phyloP scores from a whole-genome alignment of 64 coral and sea anemone species.

The Astreopora myriophthalma region DNA sequence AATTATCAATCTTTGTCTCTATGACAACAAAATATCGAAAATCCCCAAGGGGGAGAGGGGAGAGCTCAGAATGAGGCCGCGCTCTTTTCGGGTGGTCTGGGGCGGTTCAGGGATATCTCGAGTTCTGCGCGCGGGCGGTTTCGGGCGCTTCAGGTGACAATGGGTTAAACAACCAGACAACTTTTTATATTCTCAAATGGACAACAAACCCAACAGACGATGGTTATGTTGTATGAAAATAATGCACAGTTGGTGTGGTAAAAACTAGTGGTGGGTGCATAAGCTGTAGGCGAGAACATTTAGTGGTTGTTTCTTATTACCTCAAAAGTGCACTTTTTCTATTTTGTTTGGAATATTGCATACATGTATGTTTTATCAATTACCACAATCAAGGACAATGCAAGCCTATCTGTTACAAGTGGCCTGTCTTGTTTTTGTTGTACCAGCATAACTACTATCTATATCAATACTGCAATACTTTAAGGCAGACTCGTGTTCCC shows the following conservation, averaged over 20 bases:
- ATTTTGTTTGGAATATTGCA: background rate
- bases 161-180: background rate
- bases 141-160: too few species aligned
- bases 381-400: background rate
- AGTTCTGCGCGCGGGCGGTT: too few species aligned
- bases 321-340: conserved; percentile 20
- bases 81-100: too few species aligned
- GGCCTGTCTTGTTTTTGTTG: conserved; percentile 3
- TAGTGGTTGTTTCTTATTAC: background rate
- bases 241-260: background rate
- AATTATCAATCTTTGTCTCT: too few species aligned
- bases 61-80: too few species aligned
- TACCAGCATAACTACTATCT: conserved; percentile 1
- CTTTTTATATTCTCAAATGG: conserved; percentile 1
- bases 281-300: conserved; percentile 9
- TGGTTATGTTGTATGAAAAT: too few species aligned
- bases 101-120: too few species aligned
- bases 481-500: background rate
- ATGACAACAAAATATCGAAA: too few species aligned
- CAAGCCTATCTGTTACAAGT: conserved; percentile 8
- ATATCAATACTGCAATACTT: conserved; percentile 38
- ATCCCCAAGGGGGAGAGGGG: too few species aligned
- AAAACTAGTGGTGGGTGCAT: conserved; percentile 21
- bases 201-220: conserved; percentile 32
- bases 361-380: conserved; percentile 37